Conservation (phyloP, 2,113 vertebrate genomes). For the Ctenomys sociabilis region DNA sequence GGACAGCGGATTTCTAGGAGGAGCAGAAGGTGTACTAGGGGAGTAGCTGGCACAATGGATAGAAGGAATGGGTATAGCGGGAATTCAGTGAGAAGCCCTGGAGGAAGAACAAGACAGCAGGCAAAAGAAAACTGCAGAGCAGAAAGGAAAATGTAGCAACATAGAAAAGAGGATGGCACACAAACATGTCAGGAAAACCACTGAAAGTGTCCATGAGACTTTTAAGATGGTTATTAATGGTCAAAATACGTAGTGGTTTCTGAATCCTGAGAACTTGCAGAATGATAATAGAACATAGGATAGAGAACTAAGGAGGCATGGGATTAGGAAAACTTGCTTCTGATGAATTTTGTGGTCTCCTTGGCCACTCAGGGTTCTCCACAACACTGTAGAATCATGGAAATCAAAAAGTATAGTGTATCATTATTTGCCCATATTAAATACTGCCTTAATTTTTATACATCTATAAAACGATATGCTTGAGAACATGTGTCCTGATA, state of each 20-base stretch:
- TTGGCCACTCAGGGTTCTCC: neutral
- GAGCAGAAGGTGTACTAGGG: neutral
- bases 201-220: neutral
- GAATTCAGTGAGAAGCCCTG: neutral
- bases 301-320: neutral
- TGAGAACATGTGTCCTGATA: neutral
- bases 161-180: neutral
- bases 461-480: neutral
- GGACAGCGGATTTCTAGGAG: neutral
- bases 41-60: neutral
- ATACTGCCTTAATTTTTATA: neutral
- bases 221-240: neutral
- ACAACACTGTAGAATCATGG: neutral
- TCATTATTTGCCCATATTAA: neutral
- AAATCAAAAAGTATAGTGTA: neutral
- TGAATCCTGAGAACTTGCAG: neutral
- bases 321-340: neutral
- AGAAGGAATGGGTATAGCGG: neutral
- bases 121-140: neutral
- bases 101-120: constrained; percentile 31
- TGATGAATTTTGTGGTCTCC: neutral
- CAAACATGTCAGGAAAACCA: neutral
- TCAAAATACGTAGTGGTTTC: neutral
- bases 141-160: neutral
- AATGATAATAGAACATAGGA: neutral